Conservation (phyloP, 2,888 invertebrate species). For the Leptopterna dolabrata region DNA sequence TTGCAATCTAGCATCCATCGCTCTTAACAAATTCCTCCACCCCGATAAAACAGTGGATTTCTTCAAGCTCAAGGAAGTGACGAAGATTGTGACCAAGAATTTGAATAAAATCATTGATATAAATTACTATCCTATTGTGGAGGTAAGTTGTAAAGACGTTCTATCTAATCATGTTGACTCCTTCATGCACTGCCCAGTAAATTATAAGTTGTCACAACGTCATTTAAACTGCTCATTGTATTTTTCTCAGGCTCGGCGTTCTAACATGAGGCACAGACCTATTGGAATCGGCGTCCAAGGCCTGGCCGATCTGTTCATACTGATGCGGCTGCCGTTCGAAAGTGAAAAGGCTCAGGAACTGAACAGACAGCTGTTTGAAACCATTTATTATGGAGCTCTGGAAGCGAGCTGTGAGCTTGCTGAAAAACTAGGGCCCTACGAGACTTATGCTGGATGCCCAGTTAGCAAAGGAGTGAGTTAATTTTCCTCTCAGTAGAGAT, state of each 20-base stretch:
- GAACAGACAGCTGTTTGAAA: constrained; percentile 97
- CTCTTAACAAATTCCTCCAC: constrained; percentile 93
- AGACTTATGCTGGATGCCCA: constrained; percentile 91
- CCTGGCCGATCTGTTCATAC: constrained; percentile 94
- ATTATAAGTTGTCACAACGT: no score
- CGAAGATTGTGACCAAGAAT: constrained; percentile 89
- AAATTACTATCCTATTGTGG: constrained; percentile 93
- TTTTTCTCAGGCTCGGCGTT: constrained; percentile 67
- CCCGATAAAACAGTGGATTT: constrained; percentile 87
- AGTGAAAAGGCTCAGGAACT: constrained; percentile 85
- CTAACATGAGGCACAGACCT: constrained; percentile 88
- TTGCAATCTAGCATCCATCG: constrained; percentile 97
- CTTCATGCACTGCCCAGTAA: no score
- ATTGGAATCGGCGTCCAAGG: constrained; percentile 97
- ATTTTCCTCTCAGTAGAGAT: not conserved
- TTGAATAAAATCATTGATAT: constrained; percentile 97
- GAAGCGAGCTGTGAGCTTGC: constrained; percentile 97
- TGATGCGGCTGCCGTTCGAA: constrained; percentile 94
- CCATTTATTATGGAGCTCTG: constrained; percentile 95
- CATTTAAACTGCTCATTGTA: not conserved
- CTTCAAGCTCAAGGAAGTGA: constrained; percentile 83
- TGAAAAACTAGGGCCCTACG: constrained; percentile 84
- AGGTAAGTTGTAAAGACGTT: constrained; percentile 77
- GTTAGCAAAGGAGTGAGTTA: constrained; percentile 78
- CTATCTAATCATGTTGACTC: no score